A percentile compares a stretch with the other conserved stretches of the same genome.
phyloP scores from a whole-genome alignment of 2,797 vertebrate genomes.

The Acrocephalus scirpaceus region DNA sequence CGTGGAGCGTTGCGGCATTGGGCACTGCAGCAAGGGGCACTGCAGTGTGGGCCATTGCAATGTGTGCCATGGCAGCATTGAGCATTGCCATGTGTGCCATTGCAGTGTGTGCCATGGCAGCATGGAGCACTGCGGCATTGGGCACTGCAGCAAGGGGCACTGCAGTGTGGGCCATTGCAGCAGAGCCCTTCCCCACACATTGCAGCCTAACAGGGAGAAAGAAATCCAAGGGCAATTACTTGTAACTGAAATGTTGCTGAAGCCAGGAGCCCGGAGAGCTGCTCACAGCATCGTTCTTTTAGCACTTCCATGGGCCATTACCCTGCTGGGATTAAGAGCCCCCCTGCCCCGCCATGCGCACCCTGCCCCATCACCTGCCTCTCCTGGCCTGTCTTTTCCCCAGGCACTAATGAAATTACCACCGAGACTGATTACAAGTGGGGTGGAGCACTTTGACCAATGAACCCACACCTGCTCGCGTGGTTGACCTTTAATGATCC shows the following conservation, averaged over 20 bases:
- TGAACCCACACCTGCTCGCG: constrained; percentile 24
- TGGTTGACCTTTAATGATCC: constrained; percentile 52
- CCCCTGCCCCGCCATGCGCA: neutral
- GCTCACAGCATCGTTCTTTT: neutral
- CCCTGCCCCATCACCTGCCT: constrained; percentile 5
- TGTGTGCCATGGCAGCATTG: too few species aligned
- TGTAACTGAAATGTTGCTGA: neutral
- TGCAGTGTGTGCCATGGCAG: too few species aligned
- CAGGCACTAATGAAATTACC: constrained; percentile 56
- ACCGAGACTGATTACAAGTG: constrained; percentile 22
- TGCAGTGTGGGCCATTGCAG: neutral
- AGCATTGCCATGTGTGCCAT: neutral
- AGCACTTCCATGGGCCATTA: constrained; percentile 57
- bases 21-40: neutral
- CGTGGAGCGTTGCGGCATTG: neutral
- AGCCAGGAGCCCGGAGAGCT: neutral
- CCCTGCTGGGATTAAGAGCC: constrained; percentile 12
- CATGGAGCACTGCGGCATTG: neutral
- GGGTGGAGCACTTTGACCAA: constrained; percentile 41
- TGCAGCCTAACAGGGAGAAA: neutral
- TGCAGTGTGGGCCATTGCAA: neutral
- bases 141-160: neutral
- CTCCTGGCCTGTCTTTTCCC: constrained; percentile 6
- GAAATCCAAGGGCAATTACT: neutral
- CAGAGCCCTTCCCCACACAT: neutral